Conservation (phyloP, 2,113 vertebrate species). For the Tychaedon coryphoeus region DNA sequence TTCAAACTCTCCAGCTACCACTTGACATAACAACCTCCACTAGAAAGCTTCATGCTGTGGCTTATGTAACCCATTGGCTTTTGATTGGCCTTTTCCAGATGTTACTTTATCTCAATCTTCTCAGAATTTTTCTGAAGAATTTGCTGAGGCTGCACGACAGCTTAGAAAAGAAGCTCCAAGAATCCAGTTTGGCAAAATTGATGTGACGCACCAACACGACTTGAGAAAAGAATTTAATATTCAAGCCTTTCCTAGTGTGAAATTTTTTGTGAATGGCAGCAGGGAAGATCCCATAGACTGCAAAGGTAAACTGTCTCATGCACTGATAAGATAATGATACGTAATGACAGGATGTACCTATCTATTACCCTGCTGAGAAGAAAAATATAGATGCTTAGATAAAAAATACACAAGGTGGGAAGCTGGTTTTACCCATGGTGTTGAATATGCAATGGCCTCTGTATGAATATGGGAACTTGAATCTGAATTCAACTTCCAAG, state of each 20-base stretch:
- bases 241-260: slow-evolving; percentile 71
- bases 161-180: slow-evolving; percentile 78
- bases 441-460: background rate
- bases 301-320: slow-evolving; percentile 74
- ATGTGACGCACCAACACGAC: slow-evolving; percentile 79
- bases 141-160: slow-evolving; percentile 78
- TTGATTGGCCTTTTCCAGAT: slow-evolving; percentile 68
- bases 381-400: background rate
- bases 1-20: background rate
- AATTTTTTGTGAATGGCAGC: slow-evolving; percentile 84
- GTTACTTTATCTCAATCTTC: slow-evolving; percentile 74
- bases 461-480: background rate
- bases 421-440: background rate
- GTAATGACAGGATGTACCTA: background rate
- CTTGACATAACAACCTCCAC: background rate
- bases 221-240: slow-evolving; percentile 80
- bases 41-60: background rate
- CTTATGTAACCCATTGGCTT: background rate
- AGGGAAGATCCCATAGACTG: slow-evolving; percentile 79
- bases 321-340: background rate
- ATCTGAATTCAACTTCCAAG: background rate
- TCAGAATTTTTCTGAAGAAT: slow-evolving; percentile 73
- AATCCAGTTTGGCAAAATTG: slow-evolving; percentile 80
- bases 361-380: background rate
- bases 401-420: background rate